Evolutionary conservation across 2,113 vertebrate species (phyloP), one percentile per base, ranked within the genome.

Genomic region (Carassius gibelio): DNA sequence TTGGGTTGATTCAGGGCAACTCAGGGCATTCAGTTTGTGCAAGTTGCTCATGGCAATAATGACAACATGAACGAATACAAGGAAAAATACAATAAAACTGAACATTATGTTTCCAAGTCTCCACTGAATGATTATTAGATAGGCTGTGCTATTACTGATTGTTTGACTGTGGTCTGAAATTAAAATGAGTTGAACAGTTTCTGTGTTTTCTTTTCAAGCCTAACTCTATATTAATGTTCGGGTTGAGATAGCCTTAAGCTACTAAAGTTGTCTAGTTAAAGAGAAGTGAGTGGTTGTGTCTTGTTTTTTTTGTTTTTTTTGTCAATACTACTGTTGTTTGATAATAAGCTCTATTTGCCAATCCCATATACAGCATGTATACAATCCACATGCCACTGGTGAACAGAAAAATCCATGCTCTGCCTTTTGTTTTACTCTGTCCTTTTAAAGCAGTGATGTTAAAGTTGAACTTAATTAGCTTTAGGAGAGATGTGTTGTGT

Each of bases 41-140:
- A 34, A 69, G 34, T 38, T 30, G 23, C 23, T 64, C 68, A 38
- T 9, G 34, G 17, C 34, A 38, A 69, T 64, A 30, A 64, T 38
- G 68, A 71, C 13, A 71, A 71, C 68, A 42, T 42, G 68, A 71
- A 71, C 17, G 9, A 17, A 84, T 42, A 68, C 45, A 87, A 82
- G 71, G 36, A 19, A 84, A 69, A 81, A 42, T 19, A 14, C 34
- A 38, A 42, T 71, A 38, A 71, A 71, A 21, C 21, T 21, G 1
- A 42, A 71, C 19, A 21, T 74, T 45, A 21, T 36, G 38, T 74
- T 45, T 74, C 19, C 38, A 74, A 45, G 21, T 45, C 69, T 74
- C 21, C 38, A 74, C 11, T 74, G 5, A 74, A 74, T 74, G 71
- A 74, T 23, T 74, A 48, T 71, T 71, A 38, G 17, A 36, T 34